Conservation (phyloP, 2,113 vertebrate genomes). For the Sylvietta virens region DNA sequence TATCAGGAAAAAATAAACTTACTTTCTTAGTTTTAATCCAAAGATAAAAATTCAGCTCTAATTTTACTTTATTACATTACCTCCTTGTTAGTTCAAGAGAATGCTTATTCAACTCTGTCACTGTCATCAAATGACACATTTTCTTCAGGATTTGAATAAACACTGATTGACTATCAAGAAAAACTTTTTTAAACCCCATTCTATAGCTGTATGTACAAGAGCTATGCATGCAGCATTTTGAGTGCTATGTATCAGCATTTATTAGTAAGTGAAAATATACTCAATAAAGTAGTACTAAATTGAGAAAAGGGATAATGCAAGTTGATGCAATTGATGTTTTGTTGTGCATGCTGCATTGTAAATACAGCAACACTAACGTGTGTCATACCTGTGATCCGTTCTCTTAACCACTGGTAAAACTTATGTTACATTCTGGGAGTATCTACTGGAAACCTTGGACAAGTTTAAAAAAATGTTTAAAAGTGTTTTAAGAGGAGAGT, state of each 20-base stretch:
- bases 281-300: background rate
- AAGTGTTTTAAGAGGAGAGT: background rate
- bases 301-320: slow-evolving; percentile 73
- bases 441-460: background rate
- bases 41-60: background rate
- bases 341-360: background rate
- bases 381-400: slow-evolving; percentile 4
- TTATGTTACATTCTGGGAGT: background rate
- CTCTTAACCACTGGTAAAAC: slow-evolving; percentile 25
- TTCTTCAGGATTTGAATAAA: background rate
- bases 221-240: background rate
- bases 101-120: background rate
- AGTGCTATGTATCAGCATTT: background rate
- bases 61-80: background rate
- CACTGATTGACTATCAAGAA: background rate
- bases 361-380: background rate
- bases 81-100: background rate
- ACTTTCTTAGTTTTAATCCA: background rate
- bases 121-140: background rate
- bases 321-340: background rate
- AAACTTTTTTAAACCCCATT: background rate
- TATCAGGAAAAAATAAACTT: background rate
- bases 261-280: background rate
- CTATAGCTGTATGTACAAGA: background rate
- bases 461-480: background rate